A percentile compares a stretch with the other conserved stretches of the same genome.
Evolutionary conservation across 2,888 invertebrate species (phyloP).

Genomic region (Cylloceria caligata): DNA sequence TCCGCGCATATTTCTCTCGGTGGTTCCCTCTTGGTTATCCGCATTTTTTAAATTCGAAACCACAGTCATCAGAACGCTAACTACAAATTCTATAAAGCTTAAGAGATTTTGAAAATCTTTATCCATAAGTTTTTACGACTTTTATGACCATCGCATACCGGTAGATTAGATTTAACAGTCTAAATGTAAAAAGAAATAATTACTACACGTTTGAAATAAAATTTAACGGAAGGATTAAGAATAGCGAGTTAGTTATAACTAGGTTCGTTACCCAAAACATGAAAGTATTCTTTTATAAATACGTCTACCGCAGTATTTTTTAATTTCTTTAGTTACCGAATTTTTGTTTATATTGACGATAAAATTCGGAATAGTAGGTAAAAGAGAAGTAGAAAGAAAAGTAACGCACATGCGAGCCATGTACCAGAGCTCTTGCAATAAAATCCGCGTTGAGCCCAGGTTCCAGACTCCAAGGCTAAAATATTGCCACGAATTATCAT

Average conservation of each 20-base stretch:
- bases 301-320: slow-evolving; percentile 39
- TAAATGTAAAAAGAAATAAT: slow-evolving; percentile 81
- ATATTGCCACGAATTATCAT: slow-evolving; percentile 83
- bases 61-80: background rate
- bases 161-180: slow-evolving; percentile 81
- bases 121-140: slow-evolving; percentile 1
- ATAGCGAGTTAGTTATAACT: slow-evolving; percentile 30
- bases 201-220: background rate
- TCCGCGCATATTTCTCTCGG: slow-evolving; percentile 11
- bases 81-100: background rate
- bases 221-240: background rate
- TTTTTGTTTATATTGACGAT: slow-evolving; percentile 41
- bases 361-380: slow-evolving; percentile 37
- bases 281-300: slow-evolving; percentile 35
- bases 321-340: slow-evolving; percentile 41
- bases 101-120: background rate
- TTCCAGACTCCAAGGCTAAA: slow-evolving; percentile 76
- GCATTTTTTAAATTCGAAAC: background rate
- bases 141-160: slow-evolving; percentile 66
- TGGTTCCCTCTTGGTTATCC: background rate
- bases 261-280: slow-evolving; percentile 31
- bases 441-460: slow-evolving; percentile 80
- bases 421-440: slow-evolving; percentile 71
- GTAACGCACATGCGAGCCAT: slow-evolving; percentile 58
- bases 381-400: slow-evolving; percentile 49